Conservation (phyloP, 2,888 invertebrate genomes). For the Clunio marinus region DNA sequence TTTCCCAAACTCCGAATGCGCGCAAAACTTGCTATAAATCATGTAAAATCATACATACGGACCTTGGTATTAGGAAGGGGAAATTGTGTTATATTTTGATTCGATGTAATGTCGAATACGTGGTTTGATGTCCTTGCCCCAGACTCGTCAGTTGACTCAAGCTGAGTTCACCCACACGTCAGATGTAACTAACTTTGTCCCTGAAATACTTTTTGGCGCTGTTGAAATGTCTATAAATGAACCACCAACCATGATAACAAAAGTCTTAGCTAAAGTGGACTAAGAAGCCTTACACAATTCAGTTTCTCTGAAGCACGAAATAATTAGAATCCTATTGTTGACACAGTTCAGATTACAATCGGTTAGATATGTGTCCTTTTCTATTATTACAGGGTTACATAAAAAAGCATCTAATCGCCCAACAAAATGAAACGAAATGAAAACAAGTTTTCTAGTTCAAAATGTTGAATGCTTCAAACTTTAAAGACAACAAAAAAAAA, state of each 20-base stretch:
- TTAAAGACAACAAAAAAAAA: background rate
- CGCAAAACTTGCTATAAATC: conserved; percentile 27
- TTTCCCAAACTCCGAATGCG: conserved; percentile 21
- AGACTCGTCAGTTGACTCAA: background rate
- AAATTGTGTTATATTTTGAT: background rate
- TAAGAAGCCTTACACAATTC: background rate
- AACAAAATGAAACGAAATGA: background rate
- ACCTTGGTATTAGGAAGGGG: background rate
- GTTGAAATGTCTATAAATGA: background rate
- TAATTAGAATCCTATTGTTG: conserved; percentile 37
- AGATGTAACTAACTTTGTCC: background rate
- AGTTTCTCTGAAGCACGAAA: conserved; percentile 10
- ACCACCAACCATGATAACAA: background rate
- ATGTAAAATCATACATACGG: conserved; percentile 10
- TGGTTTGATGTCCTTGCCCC: background rate
- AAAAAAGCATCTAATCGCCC: conserved; percentile 26
- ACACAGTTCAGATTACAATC: conserved; percentile 17
- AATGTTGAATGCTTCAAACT: background rate
- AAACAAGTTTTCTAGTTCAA: conserved; percentile 25
- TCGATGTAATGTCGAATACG: background rate
- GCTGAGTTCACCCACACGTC: background rate
- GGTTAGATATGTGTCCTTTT: conserved; percentile 3
- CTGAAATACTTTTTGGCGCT: background rate
- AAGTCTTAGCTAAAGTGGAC: background rate
- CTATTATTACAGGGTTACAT: background rate